Evolutionary conservation across 2,888 invertebrate species (phyloP).

Genomic region (Heterodera filipjevi): DNA sequence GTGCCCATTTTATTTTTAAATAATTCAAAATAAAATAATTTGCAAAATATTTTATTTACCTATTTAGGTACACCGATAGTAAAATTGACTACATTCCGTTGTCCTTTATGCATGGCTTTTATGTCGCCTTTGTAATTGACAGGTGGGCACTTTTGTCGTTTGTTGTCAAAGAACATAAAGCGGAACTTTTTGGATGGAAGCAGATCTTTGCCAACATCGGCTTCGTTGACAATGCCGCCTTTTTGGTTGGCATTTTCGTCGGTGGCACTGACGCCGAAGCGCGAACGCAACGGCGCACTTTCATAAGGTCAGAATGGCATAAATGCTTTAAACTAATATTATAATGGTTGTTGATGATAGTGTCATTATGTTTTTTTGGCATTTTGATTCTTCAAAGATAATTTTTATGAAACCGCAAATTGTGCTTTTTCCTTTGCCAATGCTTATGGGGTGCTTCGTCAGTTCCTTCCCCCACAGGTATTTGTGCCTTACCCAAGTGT

Average conservation of each 20-base stretch:
- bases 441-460: neutral
- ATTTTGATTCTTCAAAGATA: too few species aligned
- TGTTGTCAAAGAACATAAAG: neutral
- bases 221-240: slow-evolving; percentile 51
- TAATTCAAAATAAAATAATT: neutral
- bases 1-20: too few species aligned
- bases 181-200: slow-evolving; percentile 36
- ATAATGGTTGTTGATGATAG: too few species aligned
- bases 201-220: slow-evolving; percentile 43
- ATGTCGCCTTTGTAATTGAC: slow-evolving; percentile 44
- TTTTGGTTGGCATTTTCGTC: slow-evolving; percentile 51
- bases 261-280: slow-evolving; percentile 52
- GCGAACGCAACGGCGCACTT: slow-evolving; percentile 48
- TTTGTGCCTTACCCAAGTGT: slow-evolving; percentile 56
- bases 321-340: neutral
- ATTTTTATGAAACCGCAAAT: too few species aligned
- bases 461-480: slow-evolving; percentile 43
- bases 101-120: slow-evolving; percentile 50
- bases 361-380: too few species aligned
- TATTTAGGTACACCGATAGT: neutral
- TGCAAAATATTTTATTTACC: neutral
- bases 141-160: neutral
- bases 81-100: slow-evolving; percentile 43
- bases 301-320: slow-evolving; percentile 29
- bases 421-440: too few species aligned